Conservation (phyloP, 2,888 invertebrate genomes). For the Frankliniella intonsa region DNA sequence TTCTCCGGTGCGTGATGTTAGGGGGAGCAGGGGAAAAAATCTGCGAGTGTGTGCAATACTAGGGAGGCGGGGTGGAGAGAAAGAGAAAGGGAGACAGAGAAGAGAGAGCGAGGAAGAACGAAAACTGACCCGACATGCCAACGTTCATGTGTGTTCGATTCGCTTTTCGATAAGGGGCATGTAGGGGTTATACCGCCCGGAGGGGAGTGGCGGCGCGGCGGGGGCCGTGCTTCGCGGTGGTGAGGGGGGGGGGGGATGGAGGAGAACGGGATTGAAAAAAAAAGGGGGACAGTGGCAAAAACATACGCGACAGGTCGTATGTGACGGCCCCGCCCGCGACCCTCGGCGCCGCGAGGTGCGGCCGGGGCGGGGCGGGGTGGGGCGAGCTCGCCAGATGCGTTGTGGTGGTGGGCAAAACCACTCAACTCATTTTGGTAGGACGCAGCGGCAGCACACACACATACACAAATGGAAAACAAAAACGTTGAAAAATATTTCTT, state of each 20-base stretch:
- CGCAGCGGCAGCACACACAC: neutral
- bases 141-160: constrained; percentile 11
- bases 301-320: too few species aligned
- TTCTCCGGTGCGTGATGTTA: too few species aligned
- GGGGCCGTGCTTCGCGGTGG: neutral
- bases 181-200: neutral
- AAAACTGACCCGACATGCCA: neutral
- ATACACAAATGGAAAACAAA: neutral
- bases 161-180: constrained; percentile 17
- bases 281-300: neutral
- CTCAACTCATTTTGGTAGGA: too few species aligned
- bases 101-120: neutral
- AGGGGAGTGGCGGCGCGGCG: neutral
- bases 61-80: neutral
- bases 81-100: neutral
- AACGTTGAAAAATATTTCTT: neutral
- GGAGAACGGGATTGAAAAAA: neutral
- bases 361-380: too few species aligned
- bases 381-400: too few species aligned
- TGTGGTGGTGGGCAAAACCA: too few species aligned
- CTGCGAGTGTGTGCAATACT: too few species aligned
- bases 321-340: too few species aligned
- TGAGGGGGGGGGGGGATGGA: neutral
- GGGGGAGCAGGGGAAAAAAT: too few species aligned
- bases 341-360: too few species aligned